These are phyloP conservation scores for Myotis pilosus DNA, from an alignment of 2,797 vertebrate species.

Conservation along the genomic window DNA sequence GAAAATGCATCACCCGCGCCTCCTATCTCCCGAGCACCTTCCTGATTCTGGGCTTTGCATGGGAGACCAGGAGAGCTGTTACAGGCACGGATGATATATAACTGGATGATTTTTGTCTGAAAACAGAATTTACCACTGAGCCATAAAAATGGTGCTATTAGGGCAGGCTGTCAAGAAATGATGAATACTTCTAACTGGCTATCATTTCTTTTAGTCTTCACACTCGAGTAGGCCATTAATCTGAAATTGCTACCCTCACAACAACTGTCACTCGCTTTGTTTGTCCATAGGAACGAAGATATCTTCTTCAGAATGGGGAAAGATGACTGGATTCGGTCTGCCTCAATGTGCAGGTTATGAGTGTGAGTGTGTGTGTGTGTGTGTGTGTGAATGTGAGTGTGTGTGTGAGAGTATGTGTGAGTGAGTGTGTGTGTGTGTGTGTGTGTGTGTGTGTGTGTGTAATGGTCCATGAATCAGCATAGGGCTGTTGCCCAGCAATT, in stretches of 20 bases:
- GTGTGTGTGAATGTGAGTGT: too few species aligned
- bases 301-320: conserved; percentile 68
- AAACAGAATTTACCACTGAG: conserved; percentile 77
- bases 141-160: conserved; percentile 76
- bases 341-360: neutral
- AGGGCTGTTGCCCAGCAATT: neutral
- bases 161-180: conserved; percentile 77
- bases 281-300: conserved; percentile 61
- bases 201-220: conserved; percentile 76
- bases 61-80: conserved; percentile 9
- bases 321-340: conserved; percentile 39
- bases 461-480: neutral
- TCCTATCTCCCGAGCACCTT: neutral
- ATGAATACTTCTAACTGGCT: conserved; percentile 76
- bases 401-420: neutral
- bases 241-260: conserved; percentile 74
- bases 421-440: neutral
- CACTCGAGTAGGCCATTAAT: conserved; percentile 76
- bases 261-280: conserved; percentile 72
- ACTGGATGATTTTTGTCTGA: conserved; percentile 66
- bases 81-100: conserved; percentile 63
- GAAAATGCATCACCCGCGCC: neutral
- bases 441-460: too few species aligned
- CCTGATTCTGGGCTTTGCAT: conserved; percentile 7
- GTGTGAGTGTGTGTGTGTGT: too few species aligned